Conservation (phyloP, 2,113 vertebrate genomes). For the Delphinapterus leucas region DNA sequence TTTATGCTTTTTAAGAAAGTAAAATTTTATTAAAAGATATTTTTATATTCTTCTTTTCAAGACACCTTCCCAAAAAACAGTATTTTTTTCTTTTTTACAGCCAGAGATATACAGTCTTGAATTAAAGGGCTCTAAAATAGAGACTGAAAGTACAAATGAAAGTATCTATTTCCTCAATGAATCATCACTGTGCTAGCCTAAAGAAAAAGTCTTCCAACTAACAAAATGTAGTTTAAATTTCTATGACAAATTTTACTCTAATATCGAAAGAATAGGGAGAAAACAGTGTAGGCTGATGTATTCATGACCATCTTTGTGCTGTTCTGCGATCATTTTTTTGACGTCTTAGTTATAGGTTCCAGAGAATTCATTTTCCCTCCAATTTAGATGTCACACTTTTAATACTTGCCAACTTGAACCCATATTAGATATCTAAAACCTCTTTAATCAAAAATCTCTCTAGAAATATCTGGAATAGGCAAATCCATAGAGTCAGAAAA, state of each 20-base stretch:
- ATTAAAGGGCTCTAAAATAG: background rate
- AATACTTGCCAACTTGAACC: background rate
- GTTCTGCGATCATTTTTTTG: background rate
- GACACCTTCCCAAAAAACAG: background rate
- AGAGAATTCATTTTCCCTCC: background rate
- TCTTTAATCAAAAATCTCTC: background rate
- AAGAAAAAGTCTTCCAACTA: background rate
- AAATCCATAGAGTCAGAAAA: background rate
- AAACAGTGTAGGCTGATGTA: accelerated
- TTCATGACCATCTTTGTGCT: background rate
- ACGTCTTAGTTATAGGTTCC: background rate
- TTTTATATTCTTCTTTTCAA: background rate
- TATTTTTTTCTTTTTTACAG: background rate
- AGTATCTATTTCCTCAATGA: background rate
- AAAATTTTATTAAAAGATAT: background rate
- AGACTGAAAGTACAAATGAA: background rate
- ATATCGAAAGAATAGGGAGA: background rate
- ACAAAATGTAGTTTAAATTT: background rate
- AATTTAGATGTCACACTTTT: background rate
- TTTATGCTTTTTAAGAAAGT: background rate
- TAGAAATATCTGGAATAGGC: background rate
- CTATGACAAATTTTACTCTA: background rate
- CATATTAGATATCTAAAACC: background rate
- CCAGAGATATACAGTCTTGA: background rate
- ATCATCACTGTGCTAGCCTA: background rate